These are phyloP conservation scores for Camponotus pennsylvanicus DNA, from an alignment of 1,140 invertebrate genomes.

Conservation along the genomic window DNA sequence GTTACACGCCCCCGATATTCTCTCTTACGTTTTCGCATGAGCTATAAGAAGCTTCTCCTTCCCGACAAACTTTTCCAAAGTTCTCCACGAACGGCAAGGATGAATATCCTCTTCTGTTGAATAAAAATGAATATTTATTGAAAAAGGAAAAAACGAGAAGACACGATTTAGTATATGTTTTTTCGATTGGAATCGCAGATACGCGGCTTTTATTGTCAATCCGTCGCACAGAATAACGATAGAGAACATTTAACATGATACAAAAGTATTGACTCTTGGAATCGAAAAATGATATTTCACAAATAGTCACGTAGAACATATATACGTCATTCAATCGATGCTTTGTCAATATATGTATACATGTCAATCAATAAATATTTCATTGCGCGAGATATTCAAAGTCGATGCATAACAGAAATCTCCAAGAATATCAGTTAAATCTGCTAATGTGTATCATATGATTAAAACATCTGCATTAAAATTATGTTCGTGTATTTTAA, in stretches of 20 bases:
- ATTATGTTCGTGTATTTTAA: neutral
- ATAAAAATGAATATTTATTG: neutral
- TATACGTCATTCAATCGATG: too few species aligned
- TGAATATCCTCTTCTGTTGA: neutral
- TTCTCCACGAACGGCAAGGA: neutral
- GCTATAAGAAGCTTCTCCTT: neutral
- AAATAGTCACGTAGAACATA: neutral
- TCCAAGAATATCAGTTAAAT: conserved; percentile 15
- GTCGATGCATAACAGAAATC: neutral
- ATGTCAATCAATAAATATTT: neutral
- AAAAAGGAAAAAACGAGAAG: neutral
- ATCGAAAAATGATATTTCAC: neutral
- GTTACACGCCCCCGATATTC: neutral
- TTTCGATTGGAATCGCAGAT: neutral
- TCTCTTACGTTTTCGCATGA: conserved; percentile 28
- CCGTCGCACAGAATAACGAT: neutral
- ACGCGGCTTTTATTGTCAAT: neutral
- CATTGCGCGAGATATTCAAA: neutral
- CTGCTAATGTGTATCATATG: too few species aligned
- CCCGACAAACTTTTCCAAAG: neutral
- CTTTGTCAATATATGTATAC: too few species aligned
- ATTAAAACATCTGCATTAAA: neutral
- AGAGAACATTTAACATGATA: neutral
- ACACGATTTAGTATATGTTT: neutral
- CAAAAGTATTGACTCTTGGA: neutral